Evolutionary conservation across 2,797 vertebrate species (phyloP), one percentile per base, ranked within the genome.

Genomic region (Malurus splendens): DNA sequence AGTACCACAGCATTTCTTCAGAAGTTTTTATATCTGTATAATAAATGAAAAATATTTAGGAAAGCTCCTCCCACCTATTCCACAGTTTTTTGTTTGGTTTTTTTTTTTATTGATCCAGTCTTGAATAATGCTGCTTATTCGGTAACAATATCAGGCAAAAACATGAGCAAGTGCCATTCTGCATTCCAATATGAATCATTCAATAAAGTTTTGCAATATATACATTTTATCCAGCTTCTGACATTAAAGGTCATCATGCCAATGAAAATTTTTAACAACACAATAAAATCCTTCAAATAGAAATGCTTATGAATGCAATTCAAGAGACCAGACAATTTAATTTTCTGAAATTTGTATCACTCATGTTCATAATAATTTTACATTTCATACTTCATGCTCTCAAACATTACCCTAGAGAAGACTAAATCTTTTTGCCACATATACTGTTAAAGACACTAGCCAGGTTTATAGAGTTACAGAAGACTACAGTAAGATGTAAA

Each of bases 341-440:
- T 89, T 96, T 75, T 91, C 89, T 86, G 88, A 94, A 94, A 94
- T 94, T 92, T 90, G 30, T 89, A 93, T 95, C 79, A 94, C 76
- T 96, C 94, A 85, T 81, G 38, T 95, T 86, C 81, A 88, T 87
- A 94, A 80, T 62, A 52, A 93, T 91, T 96, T 93, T 84, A 97
- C 92, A 96, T 95, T 96, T 92, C 92, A 94, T 68, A 94, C 78
- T 94, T 96, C 97, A 97, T 97, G 97, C 97, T 96, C 94, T 95
- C 96, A 94, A 96, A 96, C 38, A 39, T 95, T 95, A 90, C 89
- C 89, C 87, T 95, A 96, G 92, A 96, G 92, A 93, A 95, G 89
- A 93, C 54, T 89, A 92, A 91, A 82, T 77, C 84, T 92, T 95
- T 88, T 94, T 88, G 68, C 90, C 91, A 95, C 62, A 83, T 48